These are phyloP conservation scores for Pedetes capensis DNA, from an alignment of 2,113 vertebrate species.

Conservation along the genomic window DNA sequence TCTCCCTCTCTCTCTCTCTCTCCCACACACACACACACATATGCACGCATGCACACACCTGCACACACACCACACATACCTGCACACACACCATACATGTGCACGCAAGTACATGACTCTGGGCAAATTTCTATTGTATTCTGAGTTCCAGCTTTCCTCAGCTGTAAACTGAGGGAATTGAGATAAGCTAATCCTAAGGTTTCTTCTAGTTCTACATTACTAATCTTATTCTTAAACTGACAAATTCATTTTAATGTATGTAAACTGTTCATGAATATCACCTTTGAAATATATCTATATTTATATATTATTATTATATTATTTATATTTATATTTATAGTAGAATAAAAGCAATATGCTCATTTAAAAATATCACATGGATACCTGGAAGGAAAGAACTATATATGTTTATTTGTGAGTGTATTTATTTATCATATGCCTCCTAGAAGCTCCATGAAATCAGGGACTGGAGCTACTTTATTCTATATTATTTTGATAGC, in stretches of 20 bases:
- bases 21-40: neutral
- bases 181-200: neutral
- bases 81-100: neutral
- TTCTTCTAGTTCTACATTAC: neutral
- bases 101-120: neutral
- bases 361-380: neutral
- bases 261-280: neutral
- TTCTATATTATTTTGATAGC: neutral
- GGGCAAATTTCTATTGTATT: neutral
- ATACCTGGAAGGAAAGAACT: neutral
- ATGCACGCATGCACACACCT: neutral
- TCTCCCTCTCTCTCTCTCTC: too few relatives aligned
- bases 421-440: neutral
- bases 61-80: neutral
- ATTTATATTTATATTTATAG: too few relatives aligned
- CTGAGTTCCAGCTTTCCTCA: neutral
- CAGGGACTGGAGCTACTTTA: neutral
- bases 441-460: neutral
- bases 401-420: neutral
- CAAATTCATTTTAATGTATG: neutral
- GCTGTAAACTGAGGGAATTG: neutral
- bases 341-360: neutral
- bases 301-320: too few relatives aligned
- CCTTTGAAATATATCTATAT: neutral
- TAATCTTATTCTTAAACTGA: slow-evolving; percentile 17